These are phyloP conservation scores for Operophtera brumata DNA, from an alignment of 2,888 invertebrate species.

Conservation along the genomic window DNA sequence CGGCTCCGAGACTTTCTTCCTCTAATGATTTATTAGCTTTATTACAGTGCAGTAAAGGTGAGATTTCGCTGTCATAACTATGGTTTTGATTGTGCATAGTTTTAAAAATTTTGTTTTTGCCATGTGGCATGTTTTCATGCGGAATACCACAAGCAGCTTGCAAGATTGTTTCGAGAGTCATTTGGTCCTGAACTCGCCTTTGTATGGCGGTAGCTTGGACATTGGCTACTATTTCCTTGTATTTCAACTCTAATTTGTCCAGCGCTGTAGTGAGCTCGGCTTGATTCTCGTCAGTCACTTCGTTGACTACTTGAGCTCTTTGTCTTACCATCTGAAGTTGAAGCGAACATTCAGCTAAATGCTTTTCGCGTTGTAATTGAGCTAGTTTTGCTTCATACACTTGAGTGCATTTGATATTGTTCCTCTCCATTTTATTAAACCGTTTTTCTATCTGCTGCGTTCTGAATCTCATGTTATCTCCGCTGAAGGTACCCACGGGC, in stretches of 20 bases:
- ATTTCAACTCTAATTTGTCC: slow-evolving; percentile 66
- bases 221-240: slow-evolving; percentile 69
- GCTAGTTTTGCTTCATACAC: slow-evolving; percentile 60
- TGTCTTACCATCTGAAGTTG: slow-evolving; percentile 66
- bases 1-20: slow-evolving; percentile 49
- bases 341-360: slow-evolving; percentile 61
- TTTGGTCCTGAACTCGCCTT: slow-evolving; percentile 66
- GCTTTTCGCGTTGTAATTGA: slow-evolving; percentile 62
- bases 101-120: slow-evolving; percentile 44
- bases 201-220: slow-evolving; percentile 72
- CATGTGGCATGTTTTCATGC: slow-evolving; percentile 36
- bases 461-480: slow-evolving; percentile 42
- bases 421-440: slow-evolving; percentile 60
- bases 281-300: slow-evolving; percentile 60
- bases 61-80: slow-evolving; percentile 49
- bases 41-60: slow-evolving; percentile 48
- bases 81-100: slow-evolving; percentile 48
- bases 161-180: slow-evolving; percentile 61
- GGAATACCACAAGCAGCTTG: slow-evolving; percentile 56
- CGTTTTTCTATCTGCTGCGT: slow-evolving; percentile 58
- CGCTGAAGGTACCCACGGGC: slow-evolving; percentile 40
- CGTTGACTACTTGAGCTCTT: slow-evolving; percentile 60
- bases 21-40: slow-evolving; percentile 54
- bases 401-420: slow-evolving; percentile 54
- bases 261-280: slow-evolving; percentile 54